Evolutionary conservation across 2,888 invertebrate genomes (phyloP).

Genomic region (Conops quadrifasciatus): DNA sequence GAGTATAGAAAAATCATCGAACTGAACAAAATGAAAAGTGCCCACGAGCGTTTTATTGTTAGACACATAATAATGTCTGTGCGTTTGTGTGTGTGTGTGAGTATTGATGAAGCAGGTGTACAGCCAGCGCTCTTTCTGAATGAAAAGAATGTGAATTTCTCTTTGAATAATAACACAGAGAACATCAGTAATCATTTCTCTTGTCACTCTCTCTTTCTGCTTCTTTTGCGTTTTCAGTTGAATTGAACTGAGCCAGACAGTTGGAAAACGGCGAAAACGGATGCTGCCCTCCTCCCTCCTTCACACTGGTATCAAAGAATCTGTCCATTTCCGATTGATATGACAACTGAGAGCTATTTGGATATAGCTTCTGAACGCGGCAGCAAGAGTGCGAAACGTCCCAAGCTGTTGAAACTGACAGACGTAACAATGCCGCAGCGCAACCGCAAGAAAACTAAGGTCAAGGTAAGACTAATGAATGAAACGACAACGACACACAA

Average conservation of each 20-base stretch:
- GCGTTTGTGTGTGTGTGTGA: no score
- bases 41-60: no score
- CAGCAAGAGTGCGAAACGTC: slow-evolving; percentile 58
- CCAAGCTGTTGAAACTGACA: slow-evolving; percentile 61
- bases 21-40: no score
- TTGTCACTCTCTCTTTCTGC: not conserved
- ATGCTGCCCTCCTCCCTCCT: not conserved
- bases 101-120: no score
- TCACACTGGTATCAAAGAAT: not conserved
- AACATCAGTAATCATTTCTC: not conserved
- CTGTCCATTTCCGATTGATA: slow-evolving; percentile 36
- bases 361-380: slow-evolving; percentile 58
- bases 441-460: slow-evolving; percentile 63
- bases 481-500: not conserved
- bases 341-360: slow-evolving; percentile 63
- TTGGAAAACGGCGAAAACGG: no score
- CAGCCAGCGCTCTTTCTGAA: no score
- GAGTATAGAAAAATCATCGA: no score
- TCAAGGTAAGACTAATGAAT: slow-evolving; percentile 54
- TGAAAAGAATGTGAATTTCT: no score
- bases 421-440: slow-evolving; percentile 63
- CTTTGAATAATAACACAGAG: no score
- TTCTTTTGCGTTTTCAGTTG: not conserved
- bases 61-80: no score
- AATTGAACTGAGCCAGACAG: not conserved